Percentiles rank a stretch among this genome's conserved stretches.
These are phyloP conservation scores for Limnephilus lunatus DNA, from an alignment of 2,888 invertebrate species.

Conservation along the genomic window DNA sequence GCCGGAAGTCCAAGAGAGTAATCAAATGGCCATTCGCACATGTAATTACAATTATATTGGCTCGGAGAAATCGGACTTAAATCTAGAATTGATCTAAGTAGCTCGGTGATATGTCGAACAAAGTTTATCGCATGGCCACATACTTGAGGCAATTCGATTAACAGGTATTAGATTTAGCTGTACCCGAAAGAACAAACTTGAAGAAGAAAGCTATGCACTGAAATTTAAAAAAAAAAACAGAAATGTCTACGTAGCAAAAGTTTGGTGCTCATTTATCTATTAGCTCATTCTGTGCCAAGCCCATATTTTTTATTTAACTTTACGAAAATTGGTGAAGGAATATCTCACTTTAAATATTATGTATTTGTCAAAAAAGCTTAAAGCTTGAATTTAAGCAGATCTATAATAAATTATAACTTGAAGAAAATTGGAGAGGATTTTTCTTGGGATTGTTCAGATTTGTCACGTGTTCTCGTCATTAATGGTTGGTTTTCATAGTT, in stretches of 20 bases:
- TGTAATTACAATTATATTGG: slow-evolving; percentile 9
- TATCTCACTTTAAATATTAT: too few species aligned
- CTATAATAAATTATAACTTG: neutral
- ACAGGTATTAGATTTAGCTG: neutral
- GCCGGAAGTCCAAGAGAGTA: slow-evolving; percentile 17
- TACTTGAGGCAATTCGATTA: neutral
- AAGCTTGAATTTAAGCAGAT: neutral
- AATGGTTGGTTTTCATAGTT: neutral
- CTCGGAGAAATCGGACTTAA: neutral
- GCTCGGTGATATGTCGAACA: slow-evolving; percentile 6
- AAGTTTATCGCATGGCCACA: neutral
- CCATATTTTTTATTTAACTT: too few species aligned
- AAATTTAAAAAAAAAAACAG: neutral
- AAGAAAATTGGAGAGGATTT: neutral
- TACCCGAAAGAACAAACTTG: neutral
- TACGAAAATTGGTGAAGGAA: too few species aligned
- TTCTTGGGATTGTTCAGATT: neutral
- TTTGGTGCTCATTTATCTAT: neutral
- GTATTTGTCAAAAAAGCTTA: too few species aligned
- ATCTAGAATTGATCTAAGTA: neutral
- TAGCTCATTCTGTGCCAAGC: neutral
- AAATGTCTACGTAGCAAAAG: neutral
- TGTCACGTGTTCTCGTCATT: neutral
- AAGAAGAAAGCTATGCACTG: neutral
- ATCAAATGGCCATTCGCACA: neutral